Base-by-base conservation (phyloP, 2,797 vertebrate genomes). In the Silurus lanzhouensis region DNA sequence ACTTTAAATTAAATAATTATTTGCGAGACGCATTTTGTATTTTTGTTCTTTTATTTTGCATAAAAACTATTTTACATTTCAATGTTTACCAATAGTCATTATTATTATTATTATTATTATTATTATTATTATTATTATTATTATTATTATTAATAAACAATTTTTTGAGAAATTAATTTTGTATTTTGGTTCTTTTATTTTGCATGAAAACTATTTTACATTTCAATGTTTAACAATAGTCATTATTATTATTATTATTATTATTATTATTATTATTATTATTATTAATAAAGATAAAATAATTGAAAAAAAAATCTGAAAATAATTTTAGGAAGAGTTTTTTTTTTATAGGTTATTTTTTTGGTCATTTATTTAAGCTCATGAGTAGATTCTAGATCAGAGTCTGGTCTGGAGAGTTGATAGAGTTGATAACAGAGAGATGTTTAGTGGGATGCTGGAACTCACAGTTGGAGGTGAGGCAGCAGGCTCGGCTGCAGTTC, bases 401-500 rank as follows among this genome's bases (percentile, higher is more conserved):
- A 52, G 48, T 52, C 6, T 52, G 48, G 48, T 52, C 7, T 52
- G 48, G 48, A 10, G 48, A 10, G 48, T 52, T 52, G 38, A 38
- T 38, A 38, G 38, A 38, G 38, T 5, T 38, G 38, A 38, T 38
- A 38, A 38, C 38, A 38, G 38, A 6, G 57, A 31, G 75, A 71
- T 44, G 25, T 44, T 6, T 15, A 52, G 48, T 52, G 48, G 0
- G 22, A 61, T 25, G 22, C 17, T 44, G 46, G 58, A 44, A 93
- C 97, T 96, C 88, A 99, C 98, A 96, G 0, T 98, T 97, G 63
- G 92, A 95, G 4, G 94, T 92, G 0, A 98, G 96, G 86, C 98
- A 99, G 88, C 98, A 99, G 86, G 92, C 93, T 86, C 94, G 94
- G 90, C 97, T 95, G 92, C 98, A 99, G 85, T 95, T 94, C 14